Base-by-base conservation (phyloP, 2,888 invertebrate genomes). In the Papilio gigon region DNA sequence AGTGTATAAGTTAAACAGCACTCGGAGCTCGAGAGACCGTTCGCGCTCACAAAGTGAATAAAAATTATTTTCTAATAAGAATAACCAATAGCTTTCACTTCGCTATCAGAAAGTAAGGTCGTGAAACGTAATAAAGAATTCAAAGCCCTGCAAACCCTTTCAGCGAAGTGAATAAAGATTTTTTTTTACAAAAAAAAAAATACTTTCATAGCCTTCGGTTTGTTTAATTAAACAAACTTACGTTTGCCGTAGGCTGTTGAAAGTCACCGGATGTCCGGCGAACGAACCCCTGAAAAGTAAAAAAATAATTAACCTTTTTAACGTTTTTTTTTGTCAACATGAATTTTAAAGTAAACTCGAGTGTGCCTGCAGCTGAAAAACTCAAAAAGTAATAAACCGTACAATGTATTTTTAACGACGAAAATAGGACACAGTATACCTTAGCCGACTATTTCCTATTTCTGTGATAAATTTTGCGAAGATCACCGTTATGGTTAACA, bases 211-310 rank as follows among this genome's bases (percentile, higher is more conserved):
- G 77, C 79, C 76, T 77, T 72, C 74, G 77, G 76, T 78, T 80
- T 81, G 80, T 81, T 80, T 85, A 87, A 87, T 86, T 87, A 81
- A 76, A 78, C 80, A 81, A 85, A 81, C 82, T 81, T 77, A 70
- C 30, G 63, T 69, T 66, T 17, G 40, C 40, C 69, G 76, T 64
- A 73, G 78, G 73, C 75, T 73, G 79, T 80, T 78, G 78, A 81
- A 78, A 81, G 81, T 77, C 77, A 67, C 82, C 82, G 86, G 86
- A 86, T 77, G 75, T 86, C 85, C 85, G 83, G 27, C 11, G 37
- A 27, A 25, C 22, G 11, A 53, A 47, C 6, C 20, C n/a, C 12
- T 20, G 37, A 30, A 30, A 61, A 22, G 11, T 20, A 50, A 27
- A 27, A 50, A 27, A 33, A 33, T 33, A n/a, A 47, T 1, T 22